Percentiles rank a stretch among this genome's conserved stretches.
phyloP scores from a whole-genome alignment of 2,888 invertebrate species.

The Heteromurus nitidus region DNA sequence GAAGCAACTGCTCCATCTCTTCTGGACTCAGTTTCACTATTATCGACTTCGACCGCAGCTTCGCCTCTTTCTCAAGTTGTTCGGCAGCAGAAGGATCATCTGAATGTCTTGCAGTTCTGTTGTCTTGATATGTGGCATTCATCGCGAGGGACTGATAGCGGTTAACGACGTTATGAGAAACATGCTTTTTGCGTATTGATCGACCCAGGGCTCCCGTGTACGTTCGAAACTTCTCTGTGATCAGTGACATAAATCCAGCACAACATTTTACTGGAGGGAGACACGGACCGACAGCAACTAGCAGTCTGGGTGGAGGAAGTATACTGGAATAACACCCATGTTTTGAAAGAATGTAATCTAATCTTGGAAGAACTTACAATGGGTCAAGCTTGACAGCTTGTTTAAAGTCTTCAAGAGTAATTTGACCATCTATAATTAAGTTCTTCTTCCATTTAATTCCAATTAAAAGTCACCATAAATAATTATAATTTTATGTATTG shows the following conservation, averaged over 20 bases:
- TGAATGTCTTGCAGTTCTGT: too few species aligned
- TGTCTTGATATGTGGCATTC: too few species aligned
- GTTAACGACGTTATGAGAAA: background rate
- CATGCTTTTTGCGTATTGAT: background rate
- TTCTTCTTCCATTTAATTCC: background rate
- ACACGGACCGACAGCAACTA: constrained; percentile 39
- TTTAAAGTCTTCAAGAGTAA: constrained; percentile 39
- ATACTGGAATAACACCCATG: background rate
- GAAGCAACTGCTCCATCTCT: background rate
- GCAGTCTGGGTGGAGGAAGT: constrained; percentile 9
- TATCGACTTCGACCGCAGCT: background rate
- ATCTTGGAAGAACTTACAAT: constrained; percentile 25
- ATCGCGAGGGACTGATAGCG: background rate
- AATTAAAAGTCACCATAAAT: too few species aligned
- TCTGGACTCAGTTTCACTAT: background rate
- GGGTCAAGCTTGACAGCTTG: constrained; percentile 37
- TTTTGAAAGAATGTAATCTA: background rate
- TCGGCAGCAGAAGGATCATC: too few species aligned
- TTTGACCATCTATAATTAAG: constrained; percentile 46
- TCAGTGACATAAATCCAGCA: constrained; percentile 33
- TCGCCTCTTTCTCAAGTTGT: background rate
- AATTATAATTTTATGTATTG: background rate
- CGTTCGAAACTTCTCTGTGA: constrained; percentile 25
- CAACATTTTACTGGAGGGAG: constrained; percentile 36
- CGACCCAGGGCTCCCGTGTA: constrained; percentile 35